Base-by-base conservation (phyloP, 2,888 invertebrate species). In the Rhagophthalmus giganteus region DNA sequence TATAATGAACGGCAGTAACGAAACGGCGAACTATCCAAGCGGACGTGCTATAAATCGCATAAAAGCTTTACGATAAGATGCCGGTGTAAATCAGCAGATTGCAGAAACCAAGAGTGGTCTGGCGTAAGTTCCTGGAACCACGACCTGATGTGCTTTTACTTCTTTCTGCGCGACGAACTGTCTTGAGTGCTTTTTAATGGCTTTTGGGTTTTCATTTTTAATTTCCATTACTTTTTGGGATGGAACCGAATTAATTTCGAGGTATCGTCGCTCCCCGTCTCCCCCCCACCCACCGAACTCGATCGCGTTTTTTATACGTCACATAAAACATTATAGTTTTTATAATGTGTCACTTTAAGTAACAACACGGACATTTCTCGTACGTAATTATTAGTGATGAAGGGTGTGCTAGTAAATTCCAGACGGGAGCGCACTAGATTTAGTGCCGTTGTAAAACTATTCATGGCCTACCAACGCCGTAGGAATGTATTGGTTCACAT, bases 401-500 rank as follows among this genome's bases (percentile, higher is more conserved):
- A 65, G 62, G 61, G 59, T 54, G 56, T 55, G 54, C 57, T 54
- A 54, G 48, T 38, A 57, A 63, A 65, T 65, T 63, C 63, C 61
- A 35, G 48, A 51, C 55, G 35, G 14, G 42, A 38, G 34, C 44
- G 40, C 47, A 49, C 47, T 56, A 54, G 53, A 57, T 59, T 66
- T 64, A 63, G 54, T 53, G 57, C 39, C 54, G 49, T 45, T 61
- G 56, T 57, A 55, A 55, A 48, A 56, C 60, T 62, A 65, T 65
- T 65, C 59, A 55, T 60, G 60, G 62, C 61, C 60, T 61, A 56
- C 59, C 61, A 57, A 59, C 60, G 61, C 63, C 59, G 61, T 52
- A 30, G 65, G 67, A 68, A 68, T 67, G 65, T 39, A 45, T 53
- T 33, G 62, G 68, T 64, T 67, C 66, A 61, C 64, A 62, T 69